These are phyloP conservation scores for Oligia fasciuncula DNA, from an alignment of 2,888 invertebrate species.

Conservation along the genomic window DNA sequence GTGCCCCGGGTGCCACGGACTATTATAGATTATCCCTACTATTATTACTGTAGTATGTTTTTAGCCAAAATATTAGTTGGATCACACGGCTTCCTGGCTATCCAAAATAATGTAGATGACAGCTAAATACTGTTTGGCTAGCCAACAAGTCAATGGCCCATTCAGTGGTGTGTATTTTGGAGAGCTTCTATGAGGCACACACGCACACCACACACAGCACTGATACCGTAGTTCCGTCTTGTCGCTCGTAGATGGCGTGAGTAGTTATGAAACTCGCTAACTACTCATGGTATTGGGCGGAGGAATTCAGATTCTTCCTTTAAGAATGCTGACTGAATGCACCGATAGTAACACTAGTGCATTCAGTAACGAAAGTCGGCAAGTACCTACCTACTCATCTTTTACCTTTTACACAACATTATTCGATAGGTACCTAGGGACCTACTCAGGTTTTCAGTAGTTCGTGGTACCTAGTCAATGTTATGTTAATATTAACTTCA, in stretches of 20 bases:
- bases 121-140: background rate
- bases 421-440: background rate
- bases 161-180: background rate
- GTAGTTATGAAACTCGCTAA: background rate
- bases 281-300: no score
- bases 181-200: background rate
- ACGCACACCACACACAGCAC: background rate
- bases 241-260: constrained; percentile 33
- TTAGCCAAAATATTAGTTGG: background rate
- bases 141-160: background rate
- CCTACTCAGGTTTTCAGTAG: background rate
- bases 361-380: background rate
- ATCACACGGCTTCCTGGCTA: background rate
- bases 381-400: background rate
- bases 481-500: background rate
- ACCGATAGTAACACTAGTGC: background rate
- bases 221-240: background rate
- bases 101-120: background rate
- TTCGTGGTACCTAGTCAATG: background rate
- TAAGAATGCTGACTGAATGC: background rate
- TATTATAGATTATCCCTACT: no score
- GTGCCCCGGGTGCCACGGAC: no score
- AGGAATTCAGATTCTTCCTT: background rate
- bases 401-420: background rate
- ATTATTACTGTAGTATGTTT: background rate